Percentiles rank a stretch among this genome's conserved stretches.
phyloP scores from a whole-genome alignment of 2,888 invertebrate species.

The Thera obeliscata region DNA sequence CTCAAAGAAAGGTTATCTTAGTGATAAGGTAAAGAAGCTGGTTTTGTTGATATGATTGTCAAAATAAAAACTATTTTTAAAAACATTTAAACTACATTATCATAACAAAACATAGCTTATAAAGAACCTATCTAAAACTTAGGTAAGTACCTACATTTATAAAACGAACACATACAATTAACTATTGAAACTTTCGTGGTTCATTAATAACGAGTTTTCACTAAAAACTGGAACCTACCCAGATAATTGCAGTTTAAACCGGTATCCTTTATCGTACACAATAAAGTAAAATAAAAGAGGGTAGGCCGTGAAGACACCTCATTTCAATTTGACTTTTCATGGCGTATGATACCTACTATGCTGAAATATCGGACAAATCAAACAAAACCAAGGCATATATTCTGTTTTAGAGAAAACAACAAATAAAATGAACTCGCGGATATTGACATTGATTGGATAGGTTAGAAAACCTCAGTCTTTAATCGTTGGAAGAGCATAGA shows the following conservation, averaged over 20 bases:
- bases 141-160: not conserved
- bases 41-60: slow-evolving; percentile 5
- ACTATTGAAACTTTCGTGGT: not conserved
- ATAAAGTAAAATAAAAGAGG: no score
- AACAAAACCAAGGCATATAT: slow-evolving; percentile 13
- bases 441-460: slow-evolving; percentile 36
- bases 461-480: slow-evolving; percentile 43
- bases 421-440: slow-evolving; percentile 27
- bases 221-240: not conserved
- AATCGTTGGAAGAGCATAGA: slow-evolving; percentile 45
- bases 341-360: not conserved
- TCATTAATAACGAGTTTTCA: not conserved
- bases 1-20: slow-evolving; percentile 2
- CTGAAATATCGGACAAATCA: not conserved
- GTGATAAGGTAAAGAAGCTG: slow-evolving; percentile 8
- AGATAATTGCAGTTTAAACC: no score
- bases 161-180: not conserved
- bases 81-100: slow-evolving; percentile 9
- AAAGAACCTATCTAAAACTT: slow-evolving; percentile 2
- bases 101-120: slow-evolving; percentile 1
- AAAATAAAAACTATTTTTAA: not conserved
- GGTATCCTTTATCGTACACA: no score
- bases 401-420: not conserved
- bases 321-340: not conserved
- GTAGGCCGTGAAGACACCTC: not conserved